Evolutionary conservation across 1,140 invertebrate species (phyloP), one percentile per base, ranked within the genome.

Genomic region (Pachypsylla venusta): DNA sequence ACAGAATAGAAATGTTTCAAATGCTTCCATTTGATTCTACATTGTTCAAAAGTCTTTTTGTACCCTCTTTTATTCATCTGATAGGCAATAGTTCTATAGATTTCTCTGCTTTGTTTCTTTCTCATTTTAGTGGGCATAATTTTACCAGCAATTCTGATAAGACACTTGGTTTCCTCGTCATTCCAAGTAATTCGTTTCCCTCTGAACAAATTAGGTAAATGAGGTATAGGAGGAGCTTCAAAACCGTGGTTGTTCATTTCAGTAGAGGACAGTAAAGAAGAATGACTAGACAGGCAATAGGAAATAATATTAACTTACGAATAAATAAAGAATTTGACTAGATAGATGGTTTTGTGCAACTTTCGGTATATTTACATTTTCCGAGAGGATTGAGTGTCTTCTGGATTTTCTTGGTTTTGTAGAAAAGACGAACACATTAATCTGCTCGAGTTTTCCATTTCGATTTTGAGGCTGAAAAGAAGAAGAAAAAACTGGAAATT

Each of bases 11-110:
- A 59, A 16, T 48, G 25, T 59, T 59, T 59, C 20, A 59, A 26
- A 59, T 59, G 58, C 27, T 59, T 59, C 58, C 58, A 59, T 59
- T 59, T 59, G 22, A 59, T 59, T 19, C 48, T 16, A 25, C 58
- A 59, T 25, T 59, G 58, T 13, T 59, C 58, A 27, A 53, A 42
- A 25, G 35, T 59, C 53, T 59, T 59, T 12, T 59, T 40, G 42
- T 59, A 42, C 10, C 58, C 58, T 54, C 39, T 22, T 27, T 26
- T 54, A 4, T 54, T 48, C 58, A 59, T 59, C 26, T 59, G 35
- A 53, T 59, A 39, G 16, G 58, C 40, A 48, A 59, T 53, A 26
- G 24, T 48, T 25, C 48, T 39, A 53, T 59, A 59, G 16, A 53
- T 48, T 53, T 59, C 58, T 14, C 30, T 26, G 28, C 55, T 57